Evolutionary conservation across 2,888 invertebrate species (phyloP).

Genomic region (Loripinus fragilis): DNA sequence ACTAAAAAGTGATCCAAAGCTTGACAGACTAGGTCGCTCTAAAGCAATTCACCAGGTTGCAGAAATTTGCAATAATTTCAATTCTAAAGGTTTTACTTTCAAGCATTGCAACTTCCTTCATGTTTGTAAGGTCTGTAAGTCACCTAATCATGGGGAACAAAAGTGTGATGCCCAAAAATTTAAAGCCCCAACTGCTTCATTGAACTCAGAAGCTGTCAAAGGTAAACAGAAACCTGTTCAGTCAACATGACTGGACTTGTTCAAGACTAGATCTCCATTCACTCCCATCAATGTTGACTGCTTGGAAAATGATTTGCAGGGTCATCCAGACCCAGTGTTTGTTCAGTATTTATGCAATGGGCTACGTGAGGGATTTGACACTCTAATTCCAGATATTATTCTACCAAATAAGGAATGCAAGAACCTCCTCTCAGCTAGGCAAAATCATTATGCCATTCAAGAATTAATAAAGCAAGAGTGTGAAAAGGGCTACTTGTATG

Average conservation of each 20-base stretch:
- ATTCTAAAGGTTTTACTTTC: not conserved
- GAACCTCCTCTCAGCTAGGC: too few relatives aligned
- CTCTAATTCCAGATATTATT: too few relatives aligned
- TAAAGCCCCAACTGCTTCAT: not conserved
- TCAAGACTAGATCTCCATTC: too few relatives aligned
- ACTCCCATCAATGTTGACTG: too few relatives aligned
- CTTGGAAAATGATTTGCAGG: too few relatives aligned
- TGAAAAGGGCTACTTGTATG: too few relatives aligned
- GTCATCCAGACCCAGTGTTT: too few relatives aligned
- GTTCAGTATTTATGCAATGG: too few relatives aligned
- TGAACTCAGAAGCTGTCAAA: not conserved
- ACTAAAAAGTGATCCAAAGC: not conserved
- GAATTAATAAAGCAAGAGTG: too few relatives aligned
- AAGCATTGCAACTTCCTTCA: not conserved
- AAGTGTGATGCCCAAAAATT: not conserved
- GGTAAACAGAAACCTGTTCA: not conserved
- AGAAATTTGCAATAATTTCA: not conserved
- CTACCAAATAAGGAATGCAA: too few relatives aligned
- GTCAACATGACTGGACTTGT: not conserved
- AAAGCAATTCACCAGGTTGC: not conserved
- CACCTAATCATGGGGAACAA: not conserved
- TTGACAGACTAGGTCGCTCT: not conserved
- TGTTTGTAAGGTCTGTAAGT: not conserved
- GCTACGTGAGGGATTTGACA: too few relatives aligned
- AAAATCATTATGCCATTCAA: too few relatives aligned